phyloP scores from a whole-genome alignment of 1,140 invertebrate genomes.

The Schmidtea mediterranea region DNA sequence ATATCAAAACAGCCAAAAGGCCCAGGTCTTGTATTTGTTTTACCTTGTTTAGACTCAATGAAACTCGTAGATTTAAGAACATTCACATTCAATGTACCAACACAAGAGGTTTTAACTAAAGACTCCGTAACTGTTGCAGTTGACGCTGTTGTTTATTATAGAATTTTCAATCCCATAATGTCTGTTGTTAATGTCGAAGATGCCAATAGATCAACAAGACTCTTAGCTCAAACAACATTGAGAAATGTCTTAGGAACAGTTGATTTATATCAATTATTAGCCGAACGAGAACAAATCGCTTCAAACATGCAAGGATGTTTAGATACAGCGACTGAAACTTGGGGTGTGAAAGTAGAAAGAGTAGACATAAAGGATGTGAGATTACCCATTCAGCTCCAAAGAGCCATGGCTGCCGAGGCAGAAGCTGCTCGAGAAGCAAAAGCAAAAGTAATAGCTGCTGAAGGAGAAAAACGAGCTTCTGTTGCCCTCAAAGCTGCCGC shows the following conservation, averaged over 20 bases:
- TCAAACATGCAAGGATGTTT: conserved; percentile 17
- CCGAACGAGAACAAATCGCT: conserved; percentile 2
- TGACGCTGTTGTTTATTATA: conserved; percentile 63
- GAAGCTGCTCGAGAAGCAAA: conserved; percentile 15
- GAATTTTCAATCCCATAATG: conserved; percentile 70
- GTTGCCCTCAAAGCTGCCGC: conserved; percentile 7
- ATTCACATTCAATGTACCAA: conserved; percentile 67
- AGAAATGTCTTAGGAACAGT: conserved; percentile 43
- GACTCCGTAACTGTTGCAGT: conserved; percentile 73
- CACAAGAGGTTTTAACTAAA: conserved; percentile 69
- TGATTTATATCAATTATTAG: conserved; percentile 3
- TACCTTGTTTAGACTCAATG: conserved; percentile 66
- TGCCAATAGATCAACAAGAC: conserved; percentile 39
- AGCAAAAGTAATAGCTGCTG: conserved; percentile 13
- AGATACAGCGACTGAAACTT: conserved; percentile 61
- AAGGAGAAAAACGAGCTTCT: conserved; percentile 8
- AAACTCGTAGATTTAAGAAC: conserved; percentile 51
- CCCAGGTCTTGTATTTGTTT: conserved; percentile 44
- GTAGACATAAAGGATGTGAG: conserved; percentile 32
- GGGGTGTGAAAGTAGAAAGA: conserved; percentile 71
- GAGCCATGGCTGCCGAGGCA: conserved; percentile 17
- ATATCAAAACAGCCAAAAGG: conserved; percentile 49
- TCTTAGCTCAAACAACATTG: conserved; percentile 31
- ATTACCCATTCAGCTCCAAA: conserved; percentile 15
- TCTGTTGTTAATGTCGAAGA: conserved; percentile 89